These are phyloP conservation scores for Cephus cinctus DNA, from an alignment of 1,140 invertebrate genomes.

Conservation along the genomic window DNA sequence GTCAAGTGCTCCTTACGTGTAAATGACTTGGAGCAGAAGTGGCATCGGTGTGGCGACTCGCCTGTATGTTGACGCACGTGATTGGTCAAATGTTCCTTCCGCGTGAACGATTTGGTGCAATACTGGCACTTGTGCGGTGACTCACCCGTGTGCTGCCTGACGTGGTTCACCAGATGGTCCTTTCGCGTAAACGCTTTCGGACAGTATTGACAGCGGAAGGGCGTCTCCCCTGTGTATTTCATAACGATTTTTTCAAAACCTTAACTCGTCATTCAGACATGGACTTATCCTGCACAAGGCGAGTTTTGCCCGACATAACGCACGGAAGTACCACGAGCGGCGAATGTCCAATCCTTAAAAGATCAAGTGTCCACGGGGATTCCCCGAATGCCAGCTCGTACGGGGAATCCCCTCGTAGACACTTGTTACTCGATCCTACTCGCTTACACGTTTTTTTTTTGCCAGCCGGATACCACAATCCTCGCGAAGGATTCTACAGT, in stretches of 20 bases:
- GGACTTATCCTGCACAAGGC: conserved; percentile 31
- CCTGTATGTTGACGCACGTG: conserved; percentile 78
- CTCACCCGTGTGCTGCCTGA: conserved; percentile 73
- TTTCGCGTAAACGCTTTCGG: conserved; percentile 67
- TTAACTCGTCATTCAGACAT: conserved; percentile 28
- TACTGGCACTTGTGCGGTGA: conserved; percentile 64
- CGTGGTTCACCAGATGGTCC: conserved; percentile 66
- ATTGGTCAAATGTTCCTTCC: conserved; percentile 89
- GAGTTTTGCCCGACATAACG: conserved; percentile 34
- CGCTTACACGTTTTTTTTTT: too few species aligned
- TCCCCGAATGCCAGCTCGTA: too few species aligned
- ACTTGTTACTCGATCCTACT: too few species aligned
- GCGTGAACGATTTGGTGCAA: conserved; percentile 77
- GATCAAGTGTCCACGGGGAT: too few species aligned
- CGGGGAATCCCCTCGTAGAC: too few species aligned
- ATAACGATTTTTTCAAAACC: conserved; percentile 23
- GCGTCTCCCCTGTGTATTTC: conserved; percentile 51
- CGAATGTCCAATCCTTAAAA: too few species aligned
- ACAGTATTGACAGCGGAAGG: conserved; percentile 63
- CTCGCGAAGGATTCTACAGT: too few species aligned
- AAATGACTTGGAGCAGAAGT: conserved; percentile 82
- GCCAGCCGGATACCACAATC: too few species aligned
- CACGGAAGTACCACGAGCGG: too few species aligned
- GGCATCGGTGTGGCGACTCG: conserved; percentile 79
- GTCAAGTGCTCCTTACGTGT: conserved; percentile 80